Conservation (phyloP, 2,797 vertebrate genomes). For the Champsocephalus gunnari region DNA sequence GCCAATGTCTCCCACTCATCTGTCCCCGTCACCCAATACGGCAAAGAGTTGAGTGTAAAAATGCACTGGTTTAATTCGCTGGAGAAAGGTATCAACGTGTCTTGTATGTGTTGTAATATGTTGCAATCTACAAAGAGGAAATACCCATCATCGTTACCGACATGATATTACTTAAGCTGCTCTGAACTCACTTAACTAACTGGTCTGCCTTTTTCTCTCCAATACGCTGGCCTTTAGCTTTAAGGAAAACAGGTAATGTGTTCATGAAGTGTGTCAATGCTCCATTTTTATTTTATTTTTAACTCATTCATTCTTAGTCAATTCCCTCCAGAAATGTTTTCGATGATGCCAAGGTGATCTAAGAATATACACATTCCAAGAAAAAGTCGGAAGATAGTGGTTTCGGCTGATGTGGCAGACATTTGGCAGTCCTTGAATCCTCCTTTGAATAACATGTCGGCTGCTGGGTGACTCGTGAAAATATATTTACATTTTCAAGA, state of each 20-base stretch:
- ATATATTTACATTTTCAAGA: background rate
- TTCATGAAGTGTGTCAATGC: slow-evolving; percentile 6
- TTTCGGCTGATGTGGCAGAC: background rate
- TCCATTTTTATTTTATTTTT: background rate
- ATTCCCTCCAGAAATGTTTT: background rate
- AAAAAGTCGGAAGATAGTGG: background rate
- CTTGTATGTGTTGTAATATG: background rate
- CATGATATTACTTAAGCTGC: background rate
- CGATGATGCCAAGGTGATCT: background rate
- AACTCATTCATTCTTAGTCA: background rate
- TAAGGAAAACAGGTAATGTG: slow-evolving; percentile 89
- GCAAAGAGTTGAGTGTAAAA: too few species aligned
- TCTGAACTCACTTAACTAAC: slow-evolving; percentile 57
- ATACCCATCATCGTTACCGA: background rate
- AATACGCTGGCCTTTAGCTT: slow-evolving; percentile 88
- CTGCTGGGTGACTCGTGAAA: background rate
- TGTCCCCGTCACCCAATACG: too few species aligned
- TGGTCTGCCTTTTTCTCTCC: slow-evolving; percentile 79
- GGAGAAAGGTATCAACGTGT: too few species aligned
- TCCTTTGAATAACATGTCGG: background rate
- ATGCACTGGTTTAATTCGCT: too few species aligned
- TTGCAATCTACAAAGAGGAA: background rate
- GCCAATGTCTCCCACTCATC: background rate
- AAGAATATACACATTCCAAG: background rate
- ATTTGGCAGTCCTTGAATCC: background rate